Percentiles rank a stretch among this genome's conserved stretches.
phyloP scores from a whole-genome alignment of 37 sponge, comb jelly and placozoan genomes.

The Halisarca cf. caerulea region DNA sequence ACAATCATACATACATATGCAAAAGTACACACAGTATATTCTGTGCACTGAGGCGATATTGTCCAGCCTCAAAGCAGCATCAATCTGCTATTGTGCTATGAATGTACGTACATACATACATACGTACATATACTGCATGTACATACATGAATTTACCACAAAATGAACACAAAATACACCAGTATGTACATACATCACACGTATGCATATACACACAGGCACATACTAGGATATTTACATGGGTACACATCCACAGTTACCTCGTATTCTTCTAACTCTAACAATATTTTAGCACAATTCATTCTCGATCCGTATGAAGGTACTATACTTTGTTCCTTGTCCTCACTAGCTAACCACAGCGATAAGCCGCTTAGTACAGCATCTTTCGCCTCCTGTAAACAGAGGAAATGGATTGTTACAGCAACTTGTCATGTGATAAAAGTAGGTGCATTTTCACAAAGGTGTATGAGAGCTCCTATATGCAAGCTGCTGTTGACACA shows the following conservation, averaged over 20 bases:
- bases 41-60: too few species aligned
- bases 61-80: too few species aligned
- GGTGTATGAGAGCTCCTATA: too few species aligned
- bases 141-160: too few species aligned
- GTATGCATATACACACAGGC: neutral
- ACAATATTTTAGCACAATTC: constrained; percentile 60
- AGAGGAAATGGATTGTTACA: neutral
- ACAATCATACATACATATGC: too few species aligned
- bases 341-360: constrained; percentile 55
- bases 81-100: too few species aligned
- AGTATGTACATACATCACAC: neutral
- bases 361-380: constrained; percentile 41
- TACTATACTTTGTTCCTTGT: neutral
- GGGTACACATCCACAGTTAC: constrained; percentile 38
- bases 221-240: too few species aligned
- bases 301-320: constrained; percentile 60
- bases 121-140: too few species aligned
- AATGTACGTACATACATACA: too few species aligned
- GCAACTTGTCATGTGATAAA: neutral
- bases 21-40: too few species aligned
- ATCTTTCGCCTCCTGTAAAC: constrained; percentile 48
- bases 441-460: too few species aligned
- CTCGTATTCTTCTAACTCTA: constrained; percentile 71
- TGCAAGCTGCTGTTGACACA: too few species aligned
- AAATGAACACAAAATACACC: neutral